These are phyloP conservation scores for Podocnemis expansa DNA, from an alignment of 2,113 vertebrate species.

Conservation along the genomic window DNA sequence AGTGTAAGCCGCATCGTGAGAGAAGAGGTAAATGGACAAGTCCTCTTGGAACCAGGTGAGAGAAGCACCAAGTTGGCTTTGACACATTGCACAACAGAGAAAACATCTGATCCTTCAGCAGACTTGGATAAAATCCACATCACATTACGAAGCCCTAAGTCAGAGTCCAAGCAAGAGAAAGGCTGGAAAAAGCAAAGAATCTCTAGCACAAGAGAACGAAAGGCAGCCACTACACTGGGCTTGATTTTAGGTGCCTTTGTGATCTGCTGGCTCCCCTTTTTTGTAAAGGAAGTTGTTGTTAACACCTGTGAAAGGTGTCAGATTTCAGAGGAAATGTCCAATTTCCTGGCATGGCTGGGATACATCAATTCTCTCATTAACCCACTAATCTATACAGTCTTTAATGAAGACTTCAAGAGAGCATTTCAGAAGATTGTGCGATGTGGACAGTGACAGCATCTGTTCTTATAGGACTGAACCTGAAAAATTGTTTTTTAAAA, in stretches of 20 bases:
- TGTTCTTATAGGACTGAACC: not conserved
- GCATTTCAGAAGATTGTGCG: slow-evolving; percentile 94
- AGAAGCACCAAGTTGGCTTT: slow-evolving; percentile 81
- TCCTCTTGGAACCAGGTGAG: slow-evolving; percentile 84
- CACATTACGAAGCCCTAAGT: slow-evolving; percentile 76
- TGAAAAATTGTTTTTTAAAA: not conserved
- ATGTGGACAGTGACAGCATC: slow-evolving; percentile 83
- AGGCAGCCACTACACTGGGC: slow-evolving; percentile 93
- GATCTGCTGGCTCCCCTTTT: slow-evolving; percentile 98
- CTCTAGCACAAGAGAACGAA: slow-evolving; percentile 91
- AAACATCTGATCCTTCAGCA: slow-evolving; percentile 90
- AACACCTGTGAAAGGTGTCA: slow-evolving; percentile 90
- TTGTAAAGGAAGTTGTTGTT: slow-evolving; percentile 96
- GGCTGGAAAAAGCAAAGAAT: slow-evolving; percentile 89
- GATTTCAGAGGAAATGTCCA: slow-evolving; percentile 89
- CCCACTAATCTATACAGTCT: slow-evolving; percentile 97
- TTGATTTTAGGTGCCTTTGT: slow-evolving; percentile 97
- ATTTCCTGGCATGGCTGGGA: slow-evolving; percentile 96
- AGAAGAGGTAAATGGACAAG: slow-evolving; percentile 89
- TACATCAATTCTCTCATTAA: slow-evolving; percentile 99
- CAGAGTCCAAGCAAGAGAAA: slow-evolving; percentile 83
- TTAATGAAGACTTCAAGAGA: slow-evolving; percentile 99
- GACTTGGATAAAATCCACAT: slow-evolving; percentile 85
- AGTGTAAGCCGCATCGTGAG: slow-evolving; percentile 86
- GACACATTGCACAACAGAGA: slow-evolving; percentile 83